Conservation (phyloP, 2,797 vertebrate species). For the Buphagus erythrorhynchus region DNA sequence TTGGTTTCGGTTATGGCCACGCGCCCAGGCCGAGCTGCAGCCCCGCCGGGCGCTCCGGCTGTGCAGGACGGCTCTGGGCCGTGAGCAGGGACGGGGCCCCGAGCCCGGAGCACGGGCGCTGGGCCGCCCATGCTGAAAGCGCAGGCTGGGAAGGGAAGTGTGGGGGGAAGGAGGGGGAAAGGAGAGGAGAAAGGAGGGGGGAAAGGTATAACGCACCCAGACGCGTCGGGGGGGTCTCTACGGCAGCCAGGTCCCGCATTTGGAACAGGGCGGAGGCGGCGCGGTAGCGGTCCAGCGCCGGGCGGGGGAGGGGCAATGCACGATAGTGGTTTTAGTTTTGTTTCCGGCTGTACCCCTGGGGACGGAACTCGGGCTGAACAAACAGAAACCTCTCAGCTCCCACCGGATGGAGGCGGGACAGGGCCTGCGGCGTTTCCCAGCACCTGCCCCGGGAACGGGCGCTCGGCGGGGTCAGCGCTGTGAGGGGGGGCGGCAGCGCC, state of each 20-base stretch:
- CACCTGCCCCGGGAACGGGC: fast-evolving
- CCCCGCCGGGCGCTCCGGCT: background rate
- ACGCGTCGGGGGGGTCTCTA: background rate
- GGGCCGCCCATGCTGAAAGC: fast-evolving
- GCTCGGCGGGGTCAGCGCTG: fast-evolving
- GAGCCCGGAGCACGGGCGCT: fast-evolving
- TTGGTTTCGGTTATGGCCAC: background rate
- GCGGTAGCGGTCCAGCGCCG: background rate
- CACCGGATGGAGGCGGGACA: background rate
- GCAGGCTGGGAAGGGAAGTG: fast-evolving
- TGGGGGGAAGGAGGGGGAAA: background rate
- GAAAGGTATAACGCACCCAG: constrained; percentile 12
- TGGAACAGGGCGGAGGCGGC: background rate
- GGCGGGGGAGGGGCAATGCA: no score
- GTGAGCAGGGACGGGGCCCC: fast-evolving
- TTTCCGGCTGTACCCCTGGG: background rate
- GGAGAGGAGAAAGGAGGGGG: background rate
- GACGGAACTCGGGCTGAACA: fast-evolving
- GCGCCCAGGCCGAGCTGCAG: background rate
- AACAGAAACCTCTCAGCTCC: fast-evolving
- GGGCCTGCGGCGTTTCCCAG: fast-evolving
- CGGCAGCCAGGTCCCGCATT: background rate
- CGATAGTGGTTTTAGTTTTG: background rate
- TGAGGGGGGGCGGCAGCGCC: fast-evolving
- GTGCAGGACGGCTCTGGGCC: no score